These are phyloP conservation scores for Eretmocerus hayati DNA, from an alignment of 2,888 invertebrate genomes.

Conservation along the genomic window DNA sequence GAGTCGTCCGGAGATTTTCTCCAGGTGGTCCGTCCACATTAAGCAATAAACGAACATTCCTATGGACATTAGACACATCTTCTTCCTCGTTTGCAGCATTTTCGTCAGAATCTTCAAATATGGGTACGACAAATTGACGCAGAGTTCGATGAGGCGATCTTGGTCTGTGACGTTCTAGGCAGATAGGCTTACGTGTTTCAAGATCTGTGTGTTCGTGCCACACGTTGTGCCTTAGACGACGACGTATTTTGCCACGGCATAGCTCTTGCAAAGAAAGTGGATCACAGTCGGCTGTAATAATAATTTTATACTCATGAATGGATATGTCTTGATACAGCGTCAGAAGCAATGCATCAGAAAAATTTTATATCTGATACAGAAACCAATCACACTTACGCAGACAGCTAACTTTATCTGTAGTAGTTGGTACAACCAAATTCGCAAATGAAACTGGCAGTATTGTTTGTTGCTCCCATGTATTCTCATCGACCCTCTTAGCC, in stretches of 20 bases:
- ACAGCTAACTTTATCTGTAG: slow-evolving; percentile 30
- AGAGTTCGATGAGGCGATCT: slow-evolving; percentile 27
- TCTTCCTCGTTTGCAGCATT: slow-evolving; percentile 38
- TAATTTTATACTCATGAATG: too few species aligned
- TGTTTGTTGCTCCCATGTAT: slow-evolving; percentile 56
- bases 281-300: slow-evolving; percentile 50
- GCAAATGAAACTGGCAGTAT: slow-evolving; percentile 77
- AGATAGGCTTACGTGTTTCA: slow-evolving; percentile 29
- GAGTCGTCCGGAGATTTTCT: slow-evolving; percentile 21
- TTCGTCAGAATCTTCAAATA: slow-evolving; percentile 47
- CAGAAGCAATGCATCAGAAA: too few species aligned
- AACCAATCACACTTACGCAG: slow-evolving; percentile 24
- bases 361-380: not conserved
- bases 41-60: slow-evolving; percentile 23
- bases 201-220: slow-evolving; percentile 50
- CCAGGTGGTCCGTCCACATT: slow-evolving; percentile 24
- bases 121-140: slow-evolving; percentile 44
- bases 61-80: slow-evolving; percentile 17
- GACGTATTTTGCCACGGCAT: slow-evolving; percentile 55
- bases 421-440: slow-evolving; percentile 54
- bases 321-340: too few species aligned
- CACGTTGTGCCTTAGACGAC: slow-evolving; percentile 52
- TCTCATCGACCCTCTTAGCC: slow-evolving; percentile 58
- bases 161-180: slow-evolving; percentile 3
- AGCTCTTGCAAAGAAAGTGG: slow-evolving; percentile 56